phyloP scores from a whole-genome alignment of 1,140 invertebrate species.

The Hypothenemus hampei region DNA sequence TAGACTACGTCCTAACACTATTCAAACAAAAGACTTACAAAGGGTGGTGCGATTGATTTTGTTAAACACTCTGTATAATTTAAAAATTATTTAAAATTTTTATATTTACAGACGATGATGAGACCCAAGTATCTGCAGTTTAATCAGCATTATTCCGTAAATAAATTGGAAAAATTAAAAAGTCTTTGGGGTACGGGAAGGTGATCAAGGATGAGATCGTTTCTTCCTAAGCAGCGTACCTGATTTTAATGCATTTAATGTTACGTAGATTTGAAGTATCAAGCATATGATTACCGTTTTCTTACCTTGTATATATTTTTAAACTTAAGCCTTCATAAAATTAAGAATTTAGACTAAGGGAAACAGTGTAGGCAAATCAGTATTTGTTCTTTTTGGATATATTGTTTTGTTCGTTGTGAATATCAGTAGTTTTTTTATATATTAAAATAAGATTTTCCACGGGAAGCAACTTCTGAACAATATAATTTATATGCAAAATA shows the following conservation, averaged over 20 bases:
- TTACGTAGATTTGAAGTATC: neutral
- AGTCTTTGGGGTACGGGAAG: neutral
- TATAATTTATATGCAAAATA: neutral
- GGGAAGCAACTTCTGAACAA: neutral
- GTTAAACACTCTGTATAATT: neutral
- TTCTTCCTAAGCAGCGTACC: neutral
- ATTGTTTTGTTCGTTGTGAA: neutral
- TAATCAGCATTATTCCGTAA: conserved; percentile 18
- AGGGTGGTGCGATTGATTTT: neutral
- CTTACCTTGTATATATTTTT: neutral
- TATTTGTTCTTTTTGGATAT: no score
- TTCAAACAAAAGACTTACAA: neutral
- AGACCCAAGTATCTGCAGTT: conserved; percentile 60
- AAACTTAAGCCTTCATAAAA: no score
- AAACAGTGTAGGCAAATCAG: no score
- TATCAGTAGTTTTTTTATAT: neutral
- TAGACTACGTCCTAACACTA: no score
- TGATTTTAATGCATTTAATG: neutral
- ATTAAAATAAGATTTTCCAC: neutral
- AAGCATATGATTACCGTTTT: neutral
- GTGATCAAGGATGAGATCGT: neutral
- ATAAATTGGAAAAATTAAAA: neutral
- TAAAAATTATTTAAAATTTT: conserved; percentile 15
- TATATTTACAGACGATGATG: conserved; percentile 54
- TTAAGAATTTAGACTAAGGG: no score